Conservation (phyloP, 2,113 vertebrate genomes). For the Gobiocypris rarus region DNA sequence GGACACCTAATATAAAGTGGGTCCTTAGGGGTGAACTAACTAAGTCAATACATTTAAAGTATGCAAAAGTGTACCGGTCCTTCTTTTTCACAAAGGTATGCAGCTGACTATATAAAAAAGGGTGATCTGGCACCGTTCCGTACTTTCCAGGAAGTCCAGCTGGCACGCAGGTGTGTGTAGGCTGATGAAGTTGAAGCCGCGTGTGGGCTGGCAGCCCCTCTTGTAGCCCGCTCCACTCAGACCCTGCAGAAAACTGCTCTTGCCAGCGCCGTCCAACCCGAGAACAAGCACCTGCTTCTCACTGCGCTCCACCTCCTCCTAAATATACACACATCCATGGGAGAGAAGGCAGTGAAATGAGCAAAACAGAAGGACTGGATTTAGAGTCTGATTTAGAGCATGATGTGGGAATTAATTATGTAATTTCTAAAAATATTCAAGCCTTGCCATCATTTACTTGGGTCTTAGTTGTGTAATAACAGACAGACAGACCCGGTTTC, state of each 20-base stretch:
- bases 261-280: slow-evolving; percentile 89
- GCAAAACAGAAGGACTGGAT: not conserved
- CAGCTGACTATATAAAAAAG: not conserved
- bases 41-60: too few relatives aligned
- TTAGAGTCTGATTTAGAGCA: too few relatives aligned
- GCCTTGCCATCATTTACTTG: slow-evolving; percentile 21
- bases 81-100: not conserved
- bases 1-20: too few relatives aligned
- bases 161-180: slow-evolving; percentile 76
- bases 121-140: slow-evolving; percentile 53
- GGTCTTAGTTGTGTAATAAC: slow-evolving; percentile 13
- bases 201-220: slow-evolving; percentile 79
- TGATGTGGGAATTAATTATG: not conserved
- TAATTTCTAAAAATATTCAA: slow-evolving; percentile 6
- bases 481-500: not conserved
- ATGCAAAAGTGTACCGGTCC: too few relatives aligned
- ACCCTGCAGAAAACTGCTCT: slow-evolving; percentile 88
- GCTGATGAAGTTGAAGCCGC: slow-evolving; percentile 87
- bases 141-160: slow-evolving; percentile 91
- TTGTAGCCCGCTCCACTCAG: slow-evolving; percentile 71
- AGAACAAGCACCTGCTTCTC: slow-evolving; percentile 87
- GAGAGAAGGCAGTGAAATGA: not conserved
- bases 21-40: too few relatives aligned
- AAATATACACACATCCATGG: slow-evolving; percentile 21
- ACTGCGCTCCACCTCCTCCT: slow-evolving; percentile 71